These are phyloP conservation scores for Alviniconcha marisindica DNA, from an alignment of 1,140 invertebrate species.

Conservation along the genomic window DNA sequence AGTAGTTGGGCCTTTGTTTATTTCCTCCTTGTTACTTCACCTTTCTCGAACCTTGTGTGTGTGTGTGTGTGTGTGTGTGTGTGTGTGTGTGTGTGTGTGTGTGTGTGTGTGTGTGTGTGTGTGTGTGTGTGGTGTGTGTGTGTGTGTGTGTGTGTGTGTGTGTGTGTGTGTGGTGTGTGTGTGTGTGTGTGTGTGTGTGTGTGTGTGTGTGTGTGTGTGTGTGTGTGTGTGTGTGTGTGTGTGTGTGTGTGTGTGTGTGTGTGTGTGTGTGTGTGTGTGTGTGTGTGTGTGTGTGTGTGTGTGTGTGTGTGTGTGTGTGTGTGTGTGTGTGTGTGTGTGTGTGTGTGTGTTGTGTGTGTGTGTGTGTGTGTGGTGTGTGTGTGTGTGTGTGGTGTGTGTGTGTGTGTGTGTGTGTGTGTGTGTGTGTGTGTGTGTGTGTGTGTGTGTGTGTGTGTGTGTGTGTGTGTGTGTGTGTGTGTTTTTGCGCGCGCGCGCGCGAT, in stretches of 20 bases:
- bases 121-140: too few species aligned
- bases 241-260: conserved; percentile 33
- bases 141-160: too few species aligned
- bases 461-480: conserved; percentile 32
- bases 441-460: conserved; percentile 25
- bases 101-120: neutral
- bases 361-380: neutral
- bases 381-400: too few species aligned
- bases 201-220: conserved; percentile 7
- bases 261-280: conserved; percentile 18
- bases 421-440: conserved; percentile 23
- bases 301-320: conserved; percentile 23
- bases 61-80: neutral
- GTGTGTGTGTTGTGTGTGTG: neutral
- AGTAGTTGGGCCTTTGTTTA: too few species aligned
- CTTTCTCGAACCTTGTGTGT: too few species aligned
- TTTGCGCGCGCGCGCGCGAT: conserved; percentile 11
- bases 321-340: neutral
- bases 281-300: conserved; percentile 22
- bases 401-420: neutral
- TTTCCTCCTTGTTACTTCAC: too few species aligned
- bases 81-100: neutral
- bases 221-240: conserved; percentile 31
- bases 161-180: too few species aligned
- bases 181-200: conserved; percentile 3